Conservation (phyloP, 2,797 vertebrate species). For the Stomatorhinus walkeri region DNA sequence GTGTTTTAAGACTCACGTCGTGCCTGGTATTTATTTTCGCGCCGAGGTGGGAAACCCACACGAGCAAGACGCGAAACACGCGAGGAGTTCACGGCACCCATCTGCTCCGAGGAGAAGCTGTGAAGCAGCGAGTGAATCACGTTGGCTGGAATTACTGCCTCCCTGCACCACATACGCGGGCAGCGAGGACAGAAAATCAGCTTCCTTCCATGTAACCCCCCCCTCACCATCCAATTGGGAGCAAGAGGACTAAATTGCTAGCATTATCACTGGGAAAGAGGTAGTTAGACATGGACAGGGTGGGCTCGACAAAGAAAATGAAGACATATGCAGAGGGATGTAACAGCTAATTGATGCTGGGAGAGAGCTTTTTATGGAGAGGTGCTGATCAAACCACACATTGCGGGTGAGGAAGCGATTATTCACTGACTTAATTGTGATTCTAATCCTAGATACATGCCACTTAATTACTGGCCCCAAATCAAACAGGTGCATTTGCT, state of each 20-base stretch:
- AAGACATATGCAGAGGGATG: conserved; percentile 33
- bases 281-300: conserved; percentile 24
- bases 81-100: conserved; percentile 54
- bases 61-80: conserved; percentile 27
- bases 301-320: conserved; percentile 37
- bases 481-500: conserved; percentile 4
- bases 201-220: conserved; percentile 35
- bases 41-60: conserved; percentile 31
- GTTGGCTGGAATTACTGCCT: conserved; percentile 62
- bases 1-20: conserved; percentile 49
- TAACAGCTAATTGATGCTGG: neutral
- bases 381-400: conserved; percentile 35
- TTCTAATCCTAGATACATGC: neutral
- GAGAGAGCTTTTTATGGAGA: conserved; percentile 25
- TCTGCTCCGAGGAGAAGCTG: conserved; percentile 43
- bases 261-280: conserved; percentile 46
- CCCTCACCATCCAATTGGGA: conserved; percentile 26
- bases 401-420: neutral
- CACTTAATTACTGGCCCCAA: neutral
- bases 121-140: conserved; percentile 51
- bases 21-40: conserved; percentile 35
- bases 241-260: conserved; percentile 51
- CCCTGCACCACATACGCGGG: conserved; percentile 49
- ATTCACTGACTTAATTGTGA: neutral
- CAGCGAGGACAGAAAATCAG: conserved; percentile 12